These are phyloP conservation scores for Sebastes aleutianus DNA, from an alignment of 2,797 vertebrate species.

Conservation along the genomic window DNA sequence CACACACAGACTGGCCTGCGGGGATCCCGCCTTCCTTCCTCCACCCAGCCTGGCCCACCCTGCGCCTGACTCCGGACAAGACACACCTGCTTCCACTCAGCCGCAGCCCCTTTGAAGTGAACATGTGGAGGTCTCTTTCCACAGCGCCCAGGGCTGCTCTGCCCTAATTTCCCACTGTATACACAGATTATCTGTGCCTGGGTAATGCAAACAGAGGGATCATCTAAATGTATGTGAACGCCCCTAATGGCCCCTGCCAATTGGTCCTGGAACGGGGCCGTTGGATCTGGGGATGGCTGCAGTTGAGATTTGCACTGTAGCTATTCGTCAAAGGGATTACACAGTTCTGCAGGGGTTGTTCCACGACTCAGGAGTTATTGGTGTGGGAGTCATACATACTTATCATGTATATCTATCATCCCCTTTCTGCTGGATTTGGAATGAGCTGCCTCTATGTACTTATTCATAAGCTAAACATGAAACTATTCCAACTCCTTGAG, in stretches of 20 bases:
- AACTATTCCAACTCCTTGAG: conserved; percentile 44
- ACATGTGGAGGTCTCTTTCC: conserved; percentile 64
- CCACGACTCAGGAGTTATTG: conserved; percentile 50
- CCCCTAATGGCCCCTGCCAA: conserved; percentile 69
- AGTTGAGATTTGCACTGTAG: conserved; percentile 55
- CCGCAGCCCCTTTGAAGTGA: conserved; percentile 70
- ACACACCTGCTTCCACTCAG: conserved; percentile 81
- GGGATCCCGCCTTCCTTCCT: conserved; percentile 53
- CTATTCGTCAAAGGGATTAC: conserved; percentile 73
- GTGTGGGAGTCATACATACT: conserved; percentile 48
- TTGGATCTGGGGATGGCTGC: conserved; percentile 53
- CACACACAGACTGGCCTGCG: conserved; percentile 46
- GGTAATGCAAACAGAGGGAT: conserved; percentile 79
- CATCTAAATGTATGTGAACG: conserved; percentile 75
- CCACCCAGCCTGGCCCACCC: conserved; percentile 52
- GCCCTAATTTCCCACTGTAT: conserved; percentile 75
- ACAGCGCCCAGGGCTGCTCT: conserved; percentile 47
- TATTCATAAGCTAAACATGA: conserved; percentile 56
- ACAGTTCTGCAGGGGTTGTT: conserved; percentile 60
- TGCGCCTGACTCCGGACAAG: conserved; percentile 51
- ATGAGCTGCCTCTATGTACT: conserved; percentile 33
- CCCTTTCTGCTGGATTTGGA: conserved; percentile 45
- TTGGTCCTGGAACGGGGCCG: conserved; percentile 51
- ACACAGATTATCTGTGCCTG: conserved; percentile 76
- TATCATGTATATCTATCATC: conserved; percentile 51